Conservation (phyloP, 64 coral and sea anemone genomes). For the Montipora efflorescens region DNA sequence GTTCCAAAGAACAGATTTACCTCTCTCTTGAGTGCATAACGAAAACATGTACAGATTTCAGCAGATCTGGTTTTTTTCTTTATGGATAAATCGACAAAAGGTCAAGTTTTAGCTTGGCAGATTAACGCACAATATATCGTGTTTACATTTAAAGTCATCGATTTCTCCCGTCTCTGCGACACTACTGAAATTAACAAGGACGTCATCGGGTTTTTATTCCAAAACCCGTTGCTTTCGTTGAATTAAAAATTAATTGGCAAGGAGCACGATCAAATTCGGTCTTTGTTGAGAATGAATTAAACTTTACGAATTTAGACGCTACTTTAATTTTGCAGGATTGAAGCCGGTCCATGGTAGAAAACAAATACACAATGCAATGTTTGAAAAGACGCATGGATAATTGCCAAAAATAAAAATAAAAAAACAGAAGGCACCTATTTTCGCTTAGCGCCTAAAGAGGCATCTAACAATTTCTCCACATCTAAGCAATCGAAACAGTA, state of each 20-base stretch:
- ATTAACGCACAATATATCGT: not conserved
- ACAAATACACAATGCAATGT: not conserved
- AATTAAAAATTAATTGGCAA: slow-evolving; percentile 54
- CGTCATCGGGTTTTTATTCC: not conserved
- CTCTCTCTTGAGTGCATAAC: not conserved
- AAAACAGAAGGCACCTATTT: slow-evolving; percentile 2
- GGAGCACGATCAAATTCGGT: slow-evolving; percentile 32
- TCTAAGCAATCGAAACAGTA: slow-evolving; percentile 10
- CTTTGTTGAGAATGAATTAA: slow-evolving; percentile 39
- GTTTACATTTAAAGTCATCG: slow-evolving; percentile 45
- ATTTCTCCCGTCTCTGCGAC: slow-evolving; percentile 11
- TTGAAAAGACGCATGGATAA: not conserved
- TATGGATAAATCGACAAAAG: not conserved
- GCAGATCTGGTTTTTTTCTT: not conserved
- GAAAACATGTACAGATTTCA: not conserved
- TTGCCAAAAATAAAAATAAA: not conserved
- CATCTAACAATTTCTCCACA: slow-evolving; percentile 21
- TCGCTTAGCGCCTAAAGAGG: not conserved
- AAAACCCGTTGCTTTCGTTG: slow-evolving; percentile 4
- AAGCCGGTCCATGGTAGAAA: not conserved
- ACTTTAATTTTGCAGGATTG: not conserved
- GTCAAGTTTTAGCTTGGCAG: not conserved
- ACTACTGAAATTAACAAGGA: slow-evolving; percentile 18
- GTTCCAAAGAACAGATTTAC: not conserved
- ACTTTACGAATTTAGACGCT: not conserved